A percentile compares a stretch with the other conserved stretches of the same genome.
phyloP scores from a whole-genome alignment of 2,113 vertebrate genomes.

The Corapipo altera region DNA sequence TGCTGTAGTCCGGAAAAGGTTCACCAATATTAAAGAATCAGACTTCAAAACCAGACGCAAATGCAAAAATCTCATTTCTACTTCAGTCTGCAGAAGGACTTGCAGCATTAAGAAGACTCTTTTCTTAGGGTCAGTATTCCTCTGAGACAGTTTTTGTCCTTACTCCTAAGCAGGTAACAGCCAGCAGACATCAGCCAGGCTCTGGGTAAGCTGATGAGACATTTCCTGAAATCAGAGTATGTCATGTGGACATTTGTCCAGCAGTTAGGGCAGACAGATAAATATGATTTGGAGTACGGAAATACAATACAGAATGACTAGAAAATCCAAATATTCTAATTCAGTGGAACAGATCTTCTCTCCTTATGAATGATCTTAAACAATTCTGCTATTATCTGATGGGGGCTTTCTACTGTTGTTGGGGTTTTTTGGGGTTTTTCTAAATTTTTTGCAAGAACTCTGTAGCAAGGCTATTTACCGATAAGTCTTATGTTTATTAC shows the following conservation, averaged over 20 bases:
- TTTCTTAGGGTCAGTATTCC: background rate
- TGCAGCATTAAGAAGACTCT: background rate
- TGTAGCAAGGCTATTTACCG: background rate
- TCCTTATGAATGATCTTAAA: background rate
- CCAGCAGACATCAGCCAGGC: background rate
- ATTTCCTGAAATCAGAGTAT: background rate
- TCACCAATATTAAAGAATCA: background rate
- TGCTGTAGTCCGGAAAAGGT: background rate
- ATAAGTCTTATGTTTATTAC: background rate
- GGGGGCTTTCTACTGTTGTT: background rate
- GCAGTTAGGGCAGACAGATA: background rate
- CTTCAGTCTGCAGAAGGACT: background rate
- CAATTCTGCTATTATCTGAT: background rate
- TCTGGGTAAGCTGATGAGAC: background rate
- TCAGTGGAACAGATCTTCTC: background rate
- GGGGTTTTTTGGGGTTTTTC: accelerated
- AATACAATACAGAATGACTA: background rate
- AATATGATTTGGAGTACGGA: accelerated
- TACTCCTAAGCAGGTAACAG: background rate
- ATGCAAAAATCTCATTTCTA: background rate
- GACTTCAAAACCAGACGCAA: background rate
- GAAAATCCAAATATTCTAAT: background rate
- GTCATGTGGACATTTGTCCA: background rate
- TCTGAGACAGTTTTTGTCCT: background rate
- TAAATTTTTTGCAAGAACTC: background rate